These are phyloP conservation scores for Schmidtea mediterranea DNA, from an alignment of 1,140 invertebrate species.

Conservation along the genomic window DNA sequence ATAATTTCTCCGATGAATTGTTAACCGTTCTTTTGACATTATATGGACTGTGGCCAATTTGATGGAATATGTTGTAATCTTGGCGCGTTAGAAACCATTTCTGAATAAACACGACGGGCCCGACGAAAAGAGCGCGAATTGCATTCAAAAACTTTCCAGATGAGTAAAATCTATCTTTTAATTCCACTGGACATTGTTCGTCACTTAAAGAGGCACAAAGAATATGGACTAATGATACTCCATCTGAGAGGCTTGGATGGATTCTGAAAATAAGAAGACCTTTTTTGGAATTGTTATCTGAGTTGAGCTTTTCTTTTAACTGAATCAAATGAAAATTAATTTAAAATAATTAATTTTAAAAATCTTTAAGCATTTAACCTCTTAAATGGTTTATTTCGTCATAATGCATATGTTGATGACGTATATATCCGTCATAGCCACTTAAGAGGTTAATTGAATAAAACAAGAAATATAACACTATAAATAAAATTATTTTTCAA, in stretches of 20 bases:
- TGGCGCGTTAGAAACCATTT: conserved; percentile 22
- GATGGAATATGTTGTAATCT: conserved; percentile 20
- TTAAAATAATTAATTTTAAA: too few species aligned
- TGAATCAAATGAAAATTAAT: too few species aligned
- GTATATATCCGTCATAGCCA: too few species aligned
- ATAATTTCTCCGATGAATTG: conserved; percentile 28
- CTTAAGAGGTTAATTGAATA: too few species aligned
- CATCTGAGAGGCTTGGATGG: conserved; percentile 34
- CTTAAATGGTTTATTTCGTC: too few species aligned
- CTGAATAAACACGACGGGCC: conserved; percentile 30
- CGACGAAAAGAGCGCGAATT: conserved; percentile 29
- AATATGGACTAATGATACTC: conserved; percentile 30
- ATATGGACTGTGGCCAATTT: conserved; percentile 10
- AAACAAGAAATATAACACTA: too few species aligned
- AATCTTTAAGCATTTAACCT: too few species aligned
- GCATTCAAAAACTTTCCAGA: conserved; percentile 18
- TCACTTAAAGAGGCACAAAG: conserved; percentile 30
- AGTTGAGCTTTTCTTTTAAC: too few species aligned
- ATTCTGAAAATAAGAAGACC: conserved; percentile 31
- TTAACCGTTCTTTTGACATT: conserved; percentile 18
- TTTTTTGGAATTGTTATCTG: conserved; percentile 16
- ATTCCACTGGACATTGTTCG: conserved; percentile 18
- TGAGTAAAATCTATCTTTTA: conserved; percentile 26
- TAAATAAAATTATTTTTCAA: too few species aligned
- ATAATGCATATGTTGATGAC: too few species aligned